Base-by-base conservation (phyloP, 2,888 invertebrate species). In the Dicycla oo region DNA sequence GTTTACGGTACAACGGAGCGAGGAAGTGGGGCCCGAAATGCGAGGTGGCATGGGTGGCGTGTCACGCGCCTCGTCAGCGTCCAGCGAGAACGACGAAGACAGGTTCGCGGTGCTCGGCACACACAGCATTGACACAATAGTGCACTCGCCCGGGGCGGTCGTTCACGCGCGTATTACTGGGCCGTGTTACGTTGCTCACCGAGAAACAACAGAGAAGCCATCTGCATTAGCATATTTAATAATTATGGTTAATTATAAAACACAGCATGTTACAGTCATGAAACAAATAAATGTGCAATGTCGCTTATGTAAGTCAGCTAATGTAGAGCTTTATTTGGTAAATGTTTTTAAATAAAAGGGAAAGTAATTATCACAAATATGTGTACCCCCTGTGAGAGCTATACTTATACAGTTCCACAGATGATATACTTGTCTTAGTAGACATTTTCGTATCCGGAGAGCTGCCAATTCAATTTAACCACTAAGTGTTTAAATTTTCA, bases 1-100 rank as follows among this genome's bases (percentile, higher is more conserved):
- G 93, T 98, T 99, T 97, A 99, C 99, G 96, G 98, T 99, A 94
- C 99, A 99, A 97, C 98, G 99, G 96, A 99, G 99, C 95, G 99
- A 99, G 97, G 99, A 99, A 96, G 98, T 99, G 92, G 97, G 98
- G 90, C 99, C 99, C 86, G 98, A 98, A 95, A 97, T 97, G 92
- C 96, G 97, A 83, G 93, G 92, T 78, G 96, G 97, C 88, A 77
- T 81, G 68, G 95, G 96, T 91, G 96, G 95, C 49, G 94, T 96
- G 72, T 97, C 97, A 92, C 98, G 98, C 92, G 98, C 98, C 91
- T 98, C 98, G 91, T 98, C 98, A 90, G 98, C 98, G 90, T 99
- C 99, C 94, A 98, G 98, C 95, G 99, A 99, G 94, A 98, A 98
- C 94, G 98, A 98, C 94, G 98, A 98, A 93, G 98, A 98, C 97